Conservation (phyloP, 2,888 invertebrate genomes). For the Ormyrus nitidulus region DNA sequence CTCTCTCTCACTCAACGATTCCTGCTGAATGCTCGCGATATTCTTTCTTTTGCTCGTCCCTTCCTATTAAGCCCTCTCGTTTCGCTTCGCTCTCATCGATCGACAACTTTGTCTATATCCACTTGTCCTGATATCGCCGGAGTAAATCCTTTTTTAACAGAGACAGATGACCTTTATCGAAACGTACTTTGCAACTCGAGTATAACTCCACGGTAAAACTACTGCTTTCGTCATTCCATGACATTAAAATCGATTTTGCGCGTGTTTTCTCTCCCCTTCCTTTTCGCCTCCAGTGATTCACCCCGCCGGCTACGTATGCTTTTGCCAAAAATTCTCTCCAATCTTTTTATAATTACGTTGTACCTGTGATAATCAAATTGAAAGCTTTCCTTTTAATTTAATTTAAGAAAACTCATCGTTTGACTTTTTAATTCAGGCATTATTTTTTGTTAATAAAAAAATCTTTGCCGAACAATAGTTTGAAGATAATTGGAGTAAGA, state of each 20-base stretch:
- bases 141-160: conserved; percentile 68
- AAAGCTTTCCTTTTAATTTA: too few relatives aligned
- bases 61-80: neutral
- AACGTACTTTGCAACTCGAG: conserved; percentile 48
- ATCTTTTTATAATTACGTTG: too few relatives aligned
- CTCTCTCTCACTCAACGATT: neutral
- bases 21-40: neutral
- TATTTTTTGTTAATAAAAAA: too few relatives aligned
- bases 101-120: conserved; percentile 49
- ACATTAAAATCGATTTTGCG: conserved; percentile 48
- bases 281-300: neutral
- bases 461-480: conserved; percentile 1
- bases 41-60: conserved; percentile 8
- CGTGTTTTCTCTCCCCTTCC: neutral
- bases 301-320: conserved; percentile 19
- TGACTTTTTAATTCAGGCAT: too few relatives aligned
- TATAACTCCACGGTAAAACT: conserved; percentile 30
- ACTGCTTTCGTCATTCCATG: conserved; percentile 42
- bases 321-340: too few relatives aligned
- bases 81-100: conserved; percentile 61
- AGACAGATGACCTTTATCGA: conserved; percentile 66
- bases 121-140: conserved; percentile 63
- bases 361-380: too few relatives aligned
- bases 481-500: too few relatives aligned
- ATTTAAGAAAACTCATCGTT: too few relatives aligned